These are phyloP conservation scores for Drosophila albomicans DNA, from an alignment of 1,140 invertebrate species.

Conservation along the genomic window DNA sequence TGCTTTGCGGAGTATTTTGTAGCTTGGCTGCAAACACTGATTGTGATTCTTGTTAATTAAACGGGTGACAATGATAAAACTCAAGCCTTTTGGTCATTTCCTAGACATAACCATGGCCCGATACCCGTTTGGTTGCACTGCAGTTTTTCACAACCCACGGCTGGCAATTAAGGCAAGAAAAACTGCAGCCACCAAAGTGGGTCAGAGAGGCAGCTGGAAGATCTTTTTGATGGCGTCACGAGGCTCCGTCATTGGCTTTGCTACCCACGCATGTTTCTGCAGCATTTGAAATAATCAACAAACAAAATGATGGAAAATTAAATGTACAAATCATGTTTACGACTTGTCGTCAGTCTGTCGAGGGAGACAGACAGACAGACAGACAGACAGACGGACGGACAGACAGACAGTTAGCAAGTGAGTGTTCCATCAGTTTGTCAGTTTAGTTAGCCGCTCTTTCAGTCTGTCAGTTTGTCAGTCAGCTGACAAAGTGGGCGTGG, in stretches of 20 bases:
- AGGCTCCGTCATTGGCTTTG: slow-evolving; percentile 46
- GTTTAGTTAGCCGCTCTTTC: slow-evolving; percentile 28
- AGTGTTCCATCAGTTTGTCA: slow-evolving; percentile 37
- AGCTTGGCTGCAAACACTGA: neutral
- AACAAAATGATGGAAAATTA: slow-evolving; percentile 78
- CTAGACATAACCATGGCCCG: slow-evolving; percentile 51
- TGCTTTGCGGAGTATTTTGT: slow-evolving; percentile 8
- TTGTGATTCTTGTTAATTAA: slow-evolving; percentile 61
- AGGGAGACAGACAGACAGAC: slow-evolving; percentile 15
- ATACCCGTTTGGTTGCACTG: slow-evolving; percentile 27
- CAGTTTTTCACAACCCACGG: slow-evolving; percentile 32
- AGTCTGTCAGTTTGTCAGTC: slow-evolving; percentile 34
- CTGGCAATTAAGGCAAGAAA: slow-evolving; percentile 41
- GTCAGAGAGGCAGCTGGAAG: slow-evolving; percentile 42
- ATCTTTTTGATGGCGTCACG: slow-evolving; percentile 35
- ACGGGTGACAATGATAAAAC: slow-evolving; percentile 64
- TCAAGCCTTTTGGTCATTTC: slow-evolving; percentile 33
- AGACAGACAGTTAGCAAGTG: slow-evolving; percentile 12
- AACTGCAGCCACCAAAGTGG: slow-evolving; percentile 41
- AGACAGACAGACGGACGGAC: too few relatives aligned
- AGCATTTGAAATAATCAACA: slow-evolving; percentile 58
- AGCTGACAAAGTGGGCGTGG: slow-evolving; percentile 64
- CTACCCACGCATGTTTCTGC: slow-evolving; percentile 51
- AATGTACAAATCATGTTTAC: slow-evolving; percentile 83
- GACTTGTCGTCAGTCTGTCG: slow-evolving; percentile 71